Evolutionary conservation across 2,888 invertebrate species (phyloP), one percentile per base, ranked within the genome.

Genomic region (Agonopterix subpropinquella): DNA sequence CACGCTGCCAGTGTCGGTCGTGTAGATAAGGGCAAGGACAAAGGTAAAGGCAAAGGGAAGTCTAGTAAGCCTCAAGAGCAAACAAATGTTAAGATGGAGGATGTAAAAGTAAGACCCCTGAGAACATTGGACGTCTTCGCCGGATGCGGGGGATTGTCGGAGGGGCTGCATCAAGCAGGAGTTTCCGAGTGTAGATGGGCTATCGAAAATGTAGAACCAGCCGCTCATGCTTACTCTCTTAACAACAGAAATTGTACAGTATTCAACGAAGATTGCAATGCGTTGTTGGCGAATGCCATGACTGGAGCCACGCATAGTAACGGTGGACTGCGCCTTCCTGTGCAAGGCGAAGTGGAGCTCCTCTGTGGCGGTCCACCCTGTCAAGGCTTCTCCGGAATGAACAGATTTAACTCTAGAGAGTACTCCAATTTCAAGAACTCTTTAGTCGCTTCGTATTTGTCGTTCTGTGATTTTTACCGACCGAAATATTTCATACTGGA

Each of bases 321-420:
- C 2, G 80, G 80, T 11, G 91, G 90, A 0, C 82, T 90, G 56
- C 81, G 81, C 8, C 78, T 96, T 42, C 96, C 96, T 0, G 80
- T 89, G 70, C 93, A 92, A 67, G 95, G 95, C 0, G 94, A 96
- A 53, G 95, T 96, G 0, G 95, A 96, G 64, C 76, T 96, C 51
- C 77, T 96, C 36, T 94, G 95, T 66, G 96, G 96, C 8, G 96
- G 96, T 1, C 96, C 96, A 1, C 96, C 96, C 0, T 96, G 96
- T 70, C 96, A 96, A 77, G 96, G 96, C 3, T 96, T 96, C 80
- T 95, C 95, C 44, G 95, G 95, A 39, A 96, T 96, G 95, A 96
- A 96, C 77, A 86, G 96, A 47, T 96, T 96, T 76, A 96, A 95
- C 77, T 92, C 92, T 0, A 87, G 95, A 36, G 94, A 96, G 59